A percentile compares a stretch with the other conserved stretches of the same genome.
Conservation (phyloP, 2,113 vertebrate genomes). For the Pionites leucogaster region DNA sequence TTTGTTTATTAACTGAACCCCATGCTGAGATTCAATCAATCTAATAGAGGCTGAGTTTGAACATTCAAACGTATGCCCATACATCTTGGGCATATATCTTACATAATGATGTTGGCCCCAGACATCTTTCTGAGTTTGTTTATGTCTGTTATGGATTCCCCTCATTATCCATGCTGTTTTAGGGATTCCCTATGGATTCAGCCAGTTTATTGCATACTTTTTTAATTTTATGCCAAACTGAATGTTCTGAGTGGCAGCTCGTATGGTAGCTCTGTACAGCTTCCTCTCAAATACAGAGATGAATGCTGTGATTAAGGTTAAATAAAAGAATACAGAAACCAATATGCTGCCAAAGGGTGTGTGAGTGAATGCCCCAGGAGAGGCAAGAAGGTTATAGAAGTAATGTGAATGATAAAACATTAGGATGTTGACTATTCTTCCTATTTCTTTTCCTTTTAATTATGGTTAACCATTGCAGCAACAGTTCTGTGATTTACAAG, state of each 20-base stretch:
- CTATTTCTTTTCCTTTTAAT: conserved; percentile 45
- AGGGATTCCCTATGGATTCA: conserved; percentile 83
- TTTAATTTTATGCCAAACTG: conserved; percentile 80
- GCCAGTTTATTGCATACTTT: conserved; percentile 82
- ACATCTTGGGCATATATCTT: conserved; percentile 80
- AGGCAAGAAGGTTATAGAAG: not conserved
- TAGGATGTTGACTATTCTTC: not conserved
- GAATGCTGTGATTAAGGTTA: conserved; percentile 69
- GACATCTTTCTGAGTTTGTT: conserved; percentile 87
- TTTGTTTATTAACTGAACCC: conserved; percentile 81
- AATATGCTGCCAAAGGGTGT: conserved; percentile 6
- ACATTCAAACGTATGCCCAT: conserved; percentile 78
- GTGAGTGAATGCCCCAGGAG: not conserved
- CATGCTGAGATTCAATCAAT: conserved; percentile 82
- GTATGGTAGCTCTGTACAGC: conserved; percentile 42
- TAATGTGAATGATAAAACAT: not conserved
- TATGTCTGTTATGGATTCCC: conserved; percentile 91
- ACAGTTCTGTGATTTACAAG: conserved; percentile 44
- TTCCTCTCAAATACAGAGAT: conserved; percentile 60
- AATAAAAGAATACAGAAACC: conserved; percentile 62
- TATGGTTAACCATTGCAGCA: conserved; percentile 44
- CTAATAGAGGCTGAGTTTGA: conserved; percentile 78
- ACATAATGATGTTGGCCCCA: conserved; percentile 85
- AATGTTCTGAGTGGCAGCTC: conserved; percentile 58
- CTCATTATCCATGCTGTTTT: conserved; percentile 90